Evolutionary conservation across 2,797 vertebrate genomes (phyloP).

Genomic region (Xenentodon cancila): DNA sequence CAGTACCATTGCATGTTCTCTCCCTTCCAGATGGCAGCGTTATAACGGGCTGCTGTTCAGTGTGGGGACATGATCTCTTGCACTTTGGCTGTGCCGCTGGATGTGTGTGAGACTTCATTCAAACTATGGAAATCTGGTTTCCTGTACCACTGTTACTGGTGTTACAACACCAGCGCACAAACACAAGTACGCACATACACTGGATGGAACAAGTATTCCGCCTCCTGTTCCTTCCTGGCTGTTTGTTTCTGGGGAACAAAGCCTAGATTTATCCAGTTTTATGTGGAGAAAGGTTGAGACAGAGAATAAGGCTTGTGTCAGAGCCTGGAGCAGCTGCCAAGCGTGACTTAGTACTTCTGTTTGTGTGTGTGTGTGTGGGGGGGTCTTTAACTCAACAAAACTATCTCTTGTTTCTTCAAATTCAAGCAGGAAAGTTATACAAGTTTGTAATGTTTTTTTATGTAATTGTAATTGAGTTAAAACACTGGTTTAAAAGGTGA

Average conservation of each 20-base stretch:
- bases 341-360: slow-evolving; percentile 63
- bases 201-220: slow-evolving; percentile 58
- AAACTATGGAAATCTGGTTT: slow-evolving; percentile 59
- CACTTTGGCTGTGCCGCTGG: neutral
- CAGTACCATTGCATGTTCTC: slow-evolving; percentile 11
- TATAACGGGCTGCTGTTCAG: slow-evolving; percentile 43
- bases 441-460: too few species aligned
- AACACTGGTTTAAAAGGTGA: too few species aligned
- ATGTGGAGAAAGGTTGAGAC: slow-evolving; percentile 65
- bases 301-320: slow-evolving; percentile 68
- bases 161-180: slow-evolving; percentile 33
- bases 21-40: slow-evolving; percentile 45
- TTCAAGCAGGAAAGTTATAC: too few species aligned
- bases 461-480: too few species aligned
- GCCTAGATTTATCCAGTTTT: slow-evolving; percentile 48
- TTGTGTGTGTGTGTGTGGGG: slow-evolving; percentile 35
- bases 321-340: slow-evolving; percentile 55
- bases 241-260: slow-evolving; percentile 72
- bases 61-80: slow-evolving; percentile 34
- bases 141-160: slow-evolving; percentile 63
- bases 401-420: slow-evolving; percentile 2
- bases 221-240: slow-evolving; percentile 72
- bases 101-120: slow-evolving; percentile 44
- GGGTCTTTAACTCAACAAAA: too few species aligned
- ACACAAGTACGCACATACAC: slow-evolving; percentile 23